A percentile compares a stretch with the other conserved stretches of the same genome.
These are phyloP conservation scores for Drosophila pseudotalamancana DNA, from an alignment of 2,888 invertebrate genomes.

Conservation along the genomic window DNA sequence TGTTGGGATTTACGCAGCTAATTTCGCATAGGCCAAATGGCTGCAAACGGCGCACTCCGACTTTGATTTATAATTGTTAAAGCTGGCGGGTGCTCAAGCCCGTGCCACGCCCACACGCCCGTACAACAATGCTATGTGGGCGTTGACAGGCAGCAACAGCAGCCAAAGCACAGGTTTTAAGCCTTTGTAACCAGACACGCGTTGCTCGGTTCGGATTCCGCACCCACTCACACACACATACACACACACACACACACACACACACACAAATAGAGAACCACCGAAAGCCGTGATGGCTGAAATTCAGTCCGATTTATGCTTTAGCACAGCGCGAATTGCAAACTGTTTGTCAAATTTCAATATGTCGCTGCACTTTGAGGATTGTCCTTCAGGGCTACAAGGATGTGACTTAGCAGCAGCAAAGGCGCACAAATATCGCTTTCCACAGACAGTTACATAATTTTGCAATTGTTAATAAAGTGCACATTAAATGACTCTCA, in stretches of 20 bases:
- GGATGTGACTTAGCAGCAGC: neutral
- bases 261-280: neutral
- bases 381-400: constrained; percentile 9
- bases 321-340: neutral
- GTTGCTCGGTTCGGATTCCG: constrained; percentile 42
- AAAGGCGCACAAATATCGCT: neutral
- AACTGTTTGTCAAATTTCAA: constrained; percentile 44
- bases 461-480: neutral
- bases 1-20: constrained; percentile 79
- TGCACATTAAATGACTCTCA: neutral
- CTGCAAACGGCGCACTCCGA: constrained; percentile 47
- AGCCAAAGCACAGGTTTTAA: constrained; percentile 2
- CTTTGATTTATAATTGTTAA: constrained; percentile 74
- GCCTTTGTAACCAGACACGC: constrained; percentile 60
- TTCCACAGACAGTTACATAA: neutral
- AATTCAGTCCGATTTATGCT: neutral
- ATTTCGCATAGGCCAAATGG: constrained; percentile 72
- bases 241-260: neutral
- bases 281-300: neutral
- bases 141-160: constrained; percentile 5
- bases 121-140: constrained; percentile 6
- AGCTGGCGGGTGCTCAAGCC: neutral
- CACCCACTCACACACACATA: constrained; percentile 10
- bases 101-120: constrained; percentile 2
- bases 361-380: constrained; percentile 44